Percentiles rank a stretch among this genome's conserved stretches.
Evolutionary conservation across 2,797 vertebrate genomes (phyloP).

Genomic region (Mionectes olivaceus): DNA sequence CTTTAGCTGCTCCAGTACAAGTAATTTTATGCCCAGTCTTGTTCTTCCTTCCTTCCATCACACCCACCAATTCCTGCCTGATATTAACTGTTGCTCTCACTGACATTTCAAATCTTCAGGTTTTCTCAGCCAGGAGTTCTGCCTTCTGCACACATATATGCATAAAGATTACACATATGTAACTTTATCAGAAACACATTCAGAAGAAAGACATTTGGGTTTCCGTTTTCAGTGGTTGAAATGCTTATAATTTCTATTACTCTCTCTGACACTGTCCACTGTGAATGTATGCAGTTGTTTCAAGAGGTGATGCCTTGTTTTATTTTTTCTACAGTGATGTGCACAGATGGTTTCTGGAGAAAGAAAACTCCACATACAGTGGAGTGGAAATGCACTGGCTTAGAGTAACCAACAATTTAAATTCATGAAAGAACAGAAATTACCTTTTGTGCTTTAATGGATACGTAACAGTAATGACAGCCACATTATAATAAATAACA

Average conservation of each 20-base stretch:
- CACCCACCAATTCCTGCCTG: background rate
- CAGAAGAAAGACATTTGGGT: background rate
- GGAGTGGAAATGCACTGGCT: background rate
- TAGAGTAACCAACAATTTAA: background rate
- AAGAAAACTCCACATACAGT: background rate
- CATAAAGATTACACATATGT: background rate
- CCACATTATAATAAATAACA: background rate
- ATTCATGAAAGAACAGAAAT: background rate
- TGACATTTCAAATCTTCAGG: background rate
- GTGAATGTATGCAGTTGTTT: background rate
- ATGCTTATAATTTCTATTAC: background rate
- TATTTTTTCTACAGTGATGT: background rate
- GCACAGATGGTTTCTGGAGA: background rate
- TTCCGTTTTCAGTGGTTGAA: background rate
- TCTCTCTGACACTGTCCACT: background rate
- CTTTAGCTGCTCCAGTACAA: background rate
- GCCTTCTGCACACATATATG: background rate
- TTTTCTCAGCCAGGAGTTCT: background rate
- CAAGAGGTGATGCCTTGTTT: background rate
- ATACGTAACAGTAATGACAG: background rate
- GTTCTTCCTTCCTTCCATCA: background rate
- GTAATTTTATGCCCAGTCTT: background rate
- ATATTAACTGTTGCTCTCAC: fast-evolving
- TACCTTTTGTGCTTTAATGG: background rate
- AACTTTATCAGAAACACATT: background rate